Evolutionary conservation across 92 coral and sea anemone species (phyloP).

Genomic region (Meandrina meandrites): DNA sequence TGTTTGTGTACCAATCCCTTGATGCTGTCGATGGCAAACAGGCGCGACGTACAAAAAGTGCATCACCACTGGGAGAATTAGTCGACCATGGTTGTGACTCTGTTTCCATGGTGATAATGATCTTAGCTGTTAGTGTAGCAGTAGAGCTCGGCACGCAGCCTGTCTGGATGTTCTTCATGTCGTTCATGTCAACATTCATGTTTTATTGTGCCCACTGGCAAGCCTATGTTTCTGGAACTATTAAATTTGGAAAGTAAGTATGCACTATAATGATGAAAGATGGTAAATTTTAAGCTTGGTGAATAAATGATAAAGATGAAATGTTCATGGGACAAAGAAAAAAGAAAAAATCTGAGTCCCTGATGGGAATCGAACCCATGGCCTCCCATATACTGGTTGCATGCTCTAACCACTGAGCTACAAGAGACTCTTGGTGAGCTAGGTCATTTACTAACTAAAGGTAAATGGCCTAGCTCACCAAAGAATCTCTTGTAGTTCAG

Average conservation of each 20-base stretch:
- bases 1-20: conserved; percentile 86
- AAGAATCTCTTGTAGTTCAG: no score
- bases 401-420: no score
- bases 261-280: no score
- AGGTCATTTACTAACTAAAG: no score
- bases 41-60: conserved; percentile 88
- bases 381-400: no score
- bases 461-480: no score
- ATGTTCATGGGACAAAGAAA: no score
- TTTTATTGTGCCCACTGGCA: conserved; percentile 97
- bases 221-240: conserved; percentile 88
- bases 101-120: conserved; percentile 74
- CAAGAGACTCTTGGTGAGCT: no score
- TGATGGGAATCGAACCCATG: no score
- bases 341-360: no score
- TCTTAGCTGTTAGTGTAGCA: conserved; percentile 65
- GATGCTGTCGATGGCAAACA: conserved; percentile 99
- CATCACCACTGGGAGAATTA: conserved; percentile 94
- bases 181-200: conserved; percentile 64
- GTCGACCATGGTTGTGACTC: conserved; percentile 99
- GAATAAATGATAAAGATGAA: no score
- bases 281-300: no score
- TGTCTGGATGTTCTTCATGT: conserved; percentile 79
- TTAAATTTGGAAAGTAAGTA: conserved; percentile 92
- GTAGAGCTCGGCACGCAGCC: conserved; percentile 83